Conservation (phyloP, 2,113 vertebrate genomes). For the Pimephales promelas region DNA sequence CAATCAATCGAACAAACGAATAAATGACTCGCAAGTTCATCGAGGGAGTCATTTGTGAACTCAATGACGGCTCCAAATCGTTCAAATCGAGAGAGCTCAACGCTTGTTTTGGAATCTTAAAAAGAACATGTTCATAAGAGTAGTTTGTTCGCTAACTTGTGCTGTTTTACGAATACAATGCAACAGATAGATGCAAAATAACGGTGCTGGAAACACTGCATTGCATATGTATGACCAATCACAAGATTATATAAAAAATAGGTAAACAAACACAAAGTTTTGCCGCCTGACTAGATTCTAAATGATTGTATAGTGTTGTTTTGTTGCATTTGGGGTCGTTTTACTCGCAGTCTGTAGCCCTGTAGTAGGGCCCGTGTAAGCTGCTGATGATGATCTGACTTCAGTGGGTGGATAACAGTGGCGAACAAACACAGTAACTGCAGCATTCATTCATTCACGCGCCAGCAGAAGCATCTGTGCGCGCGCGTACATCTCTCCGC, state of each 20-base stretch:
- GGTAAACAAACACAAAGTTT: neutral
- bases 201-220: neutral
- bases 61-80: neutral
- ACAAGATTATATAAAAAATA: no score
- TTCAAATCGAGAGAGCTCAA: neutral
- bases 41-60: neutral
- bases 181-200: neutral
- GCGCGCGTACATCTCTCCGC: constrained; percentile 28
- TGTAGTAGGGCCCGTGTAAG: constrained; percentile 60
- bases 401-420: constrained; percentile 68
- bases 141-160: neutral
- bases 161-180: neutral
- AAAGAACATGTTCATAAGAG: neutral
- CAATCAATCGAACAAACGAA: neutral
- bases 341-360: neutral
- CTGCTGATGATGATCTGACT: constrained; percentile 71
- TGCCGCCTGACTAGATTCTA: neutral
- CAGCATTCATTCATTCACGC: constrained; percentile 62
- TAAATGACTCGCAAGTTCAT: constrained; percentile 1
- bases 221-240: no score
- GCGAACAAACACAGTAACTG: constrained; percentile 73
- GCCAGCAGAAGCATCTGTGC: neutral
- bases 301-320: neutral
- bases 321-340: neutral
- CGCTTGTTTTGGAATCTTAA: neutral